Evolutionary conservation across 2,113 vertebrate species (phyloP).

Genomic region (Mola mola): DNA sequence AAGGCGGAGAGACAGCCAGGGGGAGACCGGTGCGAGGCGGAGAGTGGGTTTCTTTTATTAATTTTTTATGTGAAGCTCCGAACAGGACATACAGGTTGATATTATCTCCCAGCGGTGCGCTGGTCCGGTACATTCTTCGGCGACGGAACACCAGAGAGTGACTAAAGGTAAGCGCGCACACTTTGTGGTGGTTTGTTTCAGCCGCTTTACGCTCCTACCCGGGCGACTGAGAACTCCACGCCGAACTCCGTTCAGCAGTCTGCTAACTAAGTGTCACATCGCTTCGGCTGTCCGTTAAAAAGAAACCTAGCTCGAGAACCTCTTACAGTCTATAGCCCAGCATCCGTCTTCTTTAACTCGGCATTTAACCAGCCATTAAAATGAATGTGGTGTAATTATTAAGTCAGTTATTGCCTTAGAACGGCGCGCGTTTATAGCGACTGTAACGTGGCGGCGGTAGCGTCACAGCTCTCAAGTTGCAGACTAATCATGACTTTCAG

Average conservation of each 20-base stretch:
- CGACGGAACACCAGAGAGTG: background rate
- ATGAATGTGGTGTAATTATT: too few relatives aligned
- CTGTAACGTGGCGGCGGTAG: background rate
- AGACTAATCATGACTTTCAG: fast-evolving
- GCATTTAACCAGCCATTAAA: background rate
- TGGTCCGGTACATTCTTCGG: background rate
- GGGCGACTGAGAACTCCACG: background rate
- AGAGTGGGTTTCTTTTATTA: too few relatives aligned
- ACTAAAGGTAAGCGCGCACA: conserved; percentile 51
- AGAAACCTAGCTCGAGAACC: too few relatives aligned
- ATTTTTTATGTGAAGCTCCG: too few relatives aligned
- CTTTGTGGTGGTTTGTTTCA: background rate
- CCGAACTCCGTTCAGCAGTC: conserved; percentile 6
- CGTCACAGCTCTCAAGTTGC: background rate
- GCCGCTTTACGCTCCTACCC: background rate
- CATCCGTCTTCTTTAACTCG: background rate
- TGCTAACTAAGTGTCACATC: background rate
- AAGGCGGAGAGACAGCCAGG: background rate
- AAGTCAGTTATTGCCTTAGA: too few relatives aligned
- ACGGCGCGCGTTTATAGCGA: too few relatives aligned
- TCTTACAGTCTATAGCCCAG: background rate
- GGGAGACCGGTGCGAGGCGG: conserved; percentile 3
- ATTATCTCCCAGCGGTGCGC: conserved; percentile 15
- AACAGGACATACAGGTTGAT: too few relatives aligned
- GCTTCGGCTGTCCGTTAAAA: too few relatives aligned